A percentile compares a stretch with the other conserved stretches of the same genome.
These are phyloP conservation scores for Dysmachus trigonus DNA, from an alignment of 2,888 invertebrate species.

Conservation along the genomic window DNA sequence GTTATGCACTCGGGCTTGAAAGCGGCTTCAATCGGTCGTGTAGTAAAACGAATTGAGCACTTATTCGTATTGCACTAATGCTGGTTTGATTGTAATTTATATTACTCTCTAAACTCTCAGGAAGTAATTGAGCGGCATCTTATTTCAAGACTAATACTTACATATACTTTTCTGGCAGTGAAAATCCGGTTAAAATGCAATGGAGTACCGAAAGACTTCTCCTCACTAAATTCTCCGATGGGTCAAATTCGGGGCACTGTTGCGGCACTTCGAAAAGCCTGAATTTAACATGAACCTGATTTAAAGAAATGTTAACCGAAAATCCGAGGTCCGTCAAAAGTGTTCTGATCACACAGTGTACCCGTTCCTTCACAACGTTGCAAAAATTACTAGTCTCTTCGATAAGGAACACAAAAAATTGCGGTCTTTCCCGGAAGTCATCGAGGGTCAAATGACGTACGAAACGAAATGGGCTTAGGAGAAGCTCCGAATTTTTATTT, in stretches of 20 bases:
- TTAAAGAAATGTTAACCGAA: neutral
- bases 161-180: slow-evolving; percentile 56
- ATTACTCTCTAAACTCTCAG: no score
- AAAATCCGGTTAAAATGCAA: slow-evolving; percentile 58
- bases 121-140: neutral
- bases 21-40: no score
- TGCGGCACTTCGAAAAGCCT: slow-evolving; percentile 22
- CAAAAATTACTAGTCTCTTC: slow-evolving; percentile 31
- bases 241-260: slow-evolving; percentile 18
- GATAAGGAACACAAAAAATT: slow-evolving; percentile 23
- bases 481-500: slow-evolving; percentile 3
- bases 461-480: neutral
- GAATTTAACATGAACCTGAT: slow-evolving; percentile 44
- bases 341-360: neutral
- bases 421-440: neutral
- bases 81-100: no score
- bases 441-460: neutral
- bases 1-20: no score
- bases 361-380: neutral
- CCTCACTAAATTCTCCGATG: slow-evolving; percentile 39
- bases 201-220: slow-evolving; percentile 55
- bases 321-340: neutral
- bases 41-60: no score
- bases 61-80: no score
- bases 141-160: slow-evolving; percentile 50